Evolutionary conservation across 2,888 invertebrate genomes (phyloP), one percentile per base, ranked within the genome.

Genomic region (Folsomia candida): DNA sequence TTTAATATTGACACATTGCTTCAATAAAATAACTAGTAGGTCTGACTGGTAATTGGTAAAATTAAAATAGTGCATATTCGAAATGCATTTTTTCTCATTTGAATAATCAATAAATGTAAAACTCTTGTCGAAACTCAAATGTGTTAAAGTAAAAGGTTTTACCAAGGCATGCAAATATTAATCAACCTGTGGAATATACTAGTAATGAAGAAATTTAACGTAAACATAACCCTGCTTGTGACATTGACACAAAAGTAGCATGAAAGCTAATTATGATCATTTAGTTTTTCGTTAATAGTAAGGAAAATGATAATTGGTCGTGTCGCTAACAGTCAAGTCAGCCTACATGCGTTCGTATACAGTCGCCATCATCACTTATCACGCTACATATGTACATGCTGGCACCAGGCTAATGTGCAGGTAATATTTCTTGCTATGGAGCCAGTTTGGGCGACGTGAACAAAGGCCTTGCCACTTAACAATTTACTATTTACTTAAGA

Each of bases 211-310:
- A n/a, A n/a, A n/a, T n/a, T n/a, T n/a, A n/a, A n/a, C n/a, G n/a
- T n/a, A n/a, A n/a, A n/a, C n/a, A n/a, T 37, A 65, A 57, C 65
- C 65, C 65, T 65, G 65, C 51, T 26, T 14, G 22, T 57, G 65
- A 65, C 65, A 65, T 65, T 65, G 65, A 57, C 65, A 65, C 65
- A 65, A 54, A 65, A 65, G 57, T 26, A 54, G 51, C 54, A 64
- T 64, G 37, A 65, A 54, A 65, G 51, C 37, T 65, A 65, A 65
- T 65, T 65, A 65, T 65, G 18, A 54, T 54, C 65, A 51, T 65
- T 65, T 65, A 24, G 47, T 64, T 64, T 64, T 64, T 25, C 57
- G 65, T 65, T 65, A 51, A 65, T 65, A 54, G 65, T 54, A 65
- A 65, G 57, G 57, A 28, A 65, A 65, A 65, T 54, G 26, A 54